Evolutionary conservation across 2,888 invertebrate species (phyloP), one percentile per base, ranked within the genome.

Genomic region (Campoplex nolae): DNA sequence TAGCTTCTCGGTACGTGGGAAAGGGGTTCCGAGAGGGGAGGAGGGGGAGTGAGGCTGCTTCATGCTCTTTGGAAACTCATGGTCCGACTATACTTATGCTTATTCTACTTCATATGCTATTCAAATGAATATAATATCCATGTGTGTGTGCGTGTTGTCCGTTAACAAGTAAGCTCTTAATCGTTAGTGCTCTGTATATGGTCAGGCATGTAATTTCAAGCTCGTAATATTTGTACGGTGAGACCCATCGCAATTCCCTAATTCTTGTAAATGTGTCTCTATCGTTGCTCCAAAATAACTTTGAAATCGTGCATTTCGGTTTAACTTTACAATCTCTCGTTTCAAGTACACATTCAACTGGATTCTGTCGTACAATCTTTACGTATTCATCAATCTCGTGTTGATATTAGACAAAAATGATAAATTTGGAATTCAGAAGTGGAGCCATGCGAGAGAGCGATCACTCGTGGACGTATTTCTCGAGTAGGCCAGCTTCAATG

Each of bases 201-300:
- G 54, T 54, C 84, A 77, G 73, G 84, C 67, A 83, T 70, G 77
- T 65, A 70, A 71, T 54, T 75, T 32, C 65, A 28, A 54, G 68
- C 42, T 51, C 67, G 76, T 86, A 80, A 86, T 84, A 48, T 84
- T 84, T 80, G 45, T 71, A 54, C 68, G 18, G 8, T 3, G 71
- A 71, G 32, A 71, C 56, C 32, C 78, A 77, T 81, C 32, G 70
- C 68, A 70, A 70, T 70, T 78, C 70, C 78, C 75, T 83, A 86
- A 83, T 83, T 84, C 80, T 76, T 48, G 76, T 73, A 80, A 83
- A 80, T 67, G 35, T 35, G 35, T 18, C 32, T n/a, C 6, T 32
- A 13, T 9, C 6, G 11, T 73, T 54, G n/a, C 13, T 18, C 54
- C 18, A 11, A 75, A 23, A 32, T 11, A n/a, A 74, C 13, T 32